Evolutionary conservation across 1,140 invertebrate genomes (phyloP), one percentile per base, ranked within the genome.

Genomic region (Eumeta japonica): DNA sequence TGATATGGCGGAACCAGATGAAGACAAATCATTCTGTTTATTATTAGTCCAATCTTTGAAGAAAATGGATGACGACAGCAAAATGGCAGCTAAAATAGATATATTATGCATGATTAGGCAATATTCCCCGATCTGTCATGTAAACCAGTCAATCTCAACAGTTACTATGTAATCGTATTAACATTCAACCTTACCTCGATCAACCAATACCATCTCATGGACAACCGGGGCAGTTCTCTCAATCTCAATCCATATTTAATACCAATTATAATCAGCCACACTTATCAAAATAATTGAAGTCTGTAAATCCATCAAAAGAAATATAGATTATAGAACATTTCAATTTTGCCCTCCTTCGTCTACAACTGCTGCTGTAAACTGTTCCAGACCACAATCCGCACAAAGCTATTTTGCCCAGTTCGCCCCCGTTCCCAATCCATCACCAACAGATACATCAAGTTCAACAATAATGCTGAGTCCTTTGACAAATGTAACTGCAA

Each of bases 1-100:
- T 24, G 37, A 39, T 3, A 20, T 32, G 16, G 3, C n/a, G 3
- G 30, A 32, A 39, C 5, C 17, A 0, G 39, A 41, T 16, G 39
- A 41, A 18, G 39, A 41, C 13, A 41, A 27, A 35, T 28, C 39
- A 16, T 41, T 35, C 11, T 41, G 39, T 27, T 28, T 43, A 30
- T 43, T 35, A 16, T 19, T 43, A 19, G 35, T 43, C 12, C 28
- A 30, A 16, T 43, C 41, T 7, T 15, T 43, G 3, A 43, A 43
- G 27, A 43, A 43, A 19, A 43, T 43, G 41, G 28, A 37, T 18
- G 35, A 28, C 33, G 34, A 37, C 17, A 37, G 12, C 2, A 43
- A 43, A 37, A 30, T 43, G 14, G 10, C 11, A n/a, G 41, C 34
- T 12, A 43, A 43, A 32, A 43, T 43, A n/a, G 41, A 43, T 16